phyloP scores from a whole-genome alignment of 2,888 invertebrate genomes.

The Elmis aenea region DNA sequence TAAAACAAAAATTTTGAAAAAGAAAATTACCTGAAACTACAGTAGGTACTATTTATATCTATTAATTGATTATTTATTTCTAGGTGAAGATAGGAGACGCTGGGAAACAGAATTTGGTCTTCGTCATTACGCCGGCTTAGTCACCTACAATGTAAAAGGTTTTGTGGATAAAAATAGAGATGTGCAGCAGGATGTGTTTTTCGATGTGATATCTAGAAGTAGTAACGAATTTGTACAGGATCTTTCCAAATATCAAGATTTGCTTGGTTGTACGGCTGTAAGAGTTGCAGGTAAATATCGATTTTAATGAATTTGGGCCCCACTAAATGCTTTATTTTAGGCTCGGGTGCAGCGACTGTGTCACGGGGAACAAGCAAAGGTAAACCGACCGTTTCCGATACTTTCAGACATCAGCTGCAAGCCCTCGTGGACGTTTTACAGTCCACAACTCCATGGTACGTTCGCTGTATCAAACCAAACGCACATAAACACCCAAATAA shows the following conservation, averaged over 20 bases:
- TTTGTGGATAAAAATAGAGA: conserved; percentile 91
- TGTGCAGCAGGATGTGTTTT: conserved; percentile 88
- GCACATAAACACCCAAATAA: conserved; percentile 74
- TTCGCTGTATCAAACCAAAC: conserved; percentile 90
- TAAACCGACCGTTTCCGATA: conserved; percentile 85
- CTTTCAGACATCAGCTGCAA: conserved; percentile 82
- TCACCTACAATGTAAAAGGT: conserved; percentile 76
- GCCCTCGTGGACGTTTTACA: conserved; percentile 85
- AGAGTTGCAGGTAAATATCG: conserved; percentile 18
- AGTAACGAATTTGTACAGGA: conserved; percentile 79
- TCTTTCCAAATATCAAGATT: conserved; percentile 61
- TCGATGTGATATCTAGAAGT: conserved; percentile 82
- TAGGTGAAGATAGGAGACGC: conserved; percentile 70
- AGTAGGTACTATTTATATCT: too few relatives aligned
- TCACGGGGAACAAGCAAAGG: conserved; percentile 84
- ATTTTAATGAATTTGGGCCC: conserved; percentile 24
- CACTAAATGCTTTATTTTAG: conserved; percentile 12
- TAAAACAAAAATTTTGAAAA: too few relatives aligned
- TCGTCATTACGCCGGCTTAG: conserved; percentile 82
- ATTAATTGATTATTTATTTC: too few relatives aligned
- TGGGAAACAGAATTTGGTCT: conserved; percentile 92
- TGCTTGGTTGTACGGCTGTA: conserved; percentile 24
- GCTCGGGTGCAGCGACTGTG: conserved; percentile 52
- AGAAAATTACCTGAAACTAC: too few relatives aligned
- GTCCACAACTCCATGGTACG: conserved; percentile 88